Base-by-base conservation (phyloP, 2,113 vertebrate species). In the Rhinopomastus cyanomelas region DNA sequence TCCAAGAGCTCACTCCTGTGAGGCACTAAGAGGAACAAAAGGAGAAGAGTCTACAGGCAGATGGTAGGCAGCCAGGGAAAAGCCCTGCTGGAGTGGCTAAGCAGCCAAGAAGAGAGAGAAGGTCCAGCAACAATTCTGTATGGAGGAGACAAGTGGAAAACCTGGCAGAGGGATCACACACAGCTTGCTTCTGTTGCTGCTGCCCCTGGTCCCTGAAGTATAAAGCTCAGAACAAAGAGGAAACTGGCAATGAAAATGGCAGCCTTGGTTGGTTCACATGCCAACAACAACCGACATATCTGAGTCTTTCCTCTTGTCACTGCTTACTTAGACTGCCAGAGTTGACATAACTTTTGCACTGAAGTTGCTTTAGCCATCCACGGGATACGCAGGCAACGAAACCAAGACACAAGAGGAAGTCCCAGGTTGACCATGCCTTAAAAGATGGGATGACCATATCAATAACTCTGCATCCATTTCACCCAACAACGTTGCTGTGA, bases 1-100 rank as follows among this genome's bases (percentile, higher is more conserved):
- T 37, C 61, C 30, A 56, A 66, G 29, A 37, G 74, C 55, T 84
- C 26, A 1, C 42, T 56, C 59, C 59, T 73, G 22, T 3, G 27
- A 72, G 53, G 26, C 80, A 66, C 65, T 49, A 69, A 66, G 36
- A 56, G 23, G 13, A 88, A 93, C 88, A 92, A 91, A 94, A 85
- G 53, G 53, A 75, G 55, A 62, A 86, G 34, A 7, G 42, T 2
- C 49, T 16, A 18, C 52, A 36, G 71, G 93, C 86, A 94, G 88
- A 91, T 92, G 90, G 86, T 39, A 87, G 64, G 59, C 88, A 93
- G 88, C 62, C 55, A 18, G 62, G 42, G 53, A 76, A 79, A 67
- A 81, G 55, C 32, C 95, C 20, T 9, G 69, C 88, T 92, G 84
- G 6, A 78, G 8, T 90, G 62, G 37, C 59, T 62, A 55, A 57